Percentiles rank a stretch among this genome's conserved stretches.
phyloP scores from a whole-genome alignment of 2,888 invertebrate genomes.

The Latrodectus elegans region DNA sequence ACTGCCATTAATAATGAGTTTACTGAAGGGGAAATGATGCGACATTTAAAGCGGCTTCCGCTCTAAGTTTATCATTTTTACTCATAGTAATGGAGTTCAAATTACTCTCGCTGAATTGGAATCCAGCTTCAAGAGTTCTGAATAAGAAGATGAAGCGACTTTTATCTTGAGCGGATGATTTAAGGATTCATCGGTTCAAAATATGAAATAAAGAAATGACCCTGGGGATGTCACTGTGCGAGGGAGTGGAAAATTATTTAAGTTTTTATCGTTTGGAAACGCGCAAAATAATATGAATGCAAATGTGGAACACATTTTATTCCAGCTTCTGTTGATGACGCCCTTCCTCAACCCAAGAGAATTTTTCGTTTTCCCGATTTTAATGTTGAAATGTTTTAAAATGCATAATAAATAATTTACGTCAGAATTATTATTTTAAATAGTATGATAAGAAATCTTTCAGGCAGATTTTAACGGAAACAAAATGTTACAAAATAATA shows the following conservation, averaged over 20 bases:
- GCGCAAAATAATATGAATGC: background rate
- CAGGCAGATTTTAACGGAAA: no score
- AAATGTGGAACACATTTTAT: background rate
- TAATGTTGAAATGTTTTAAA: no score
- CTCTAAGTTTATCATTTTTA: constrained; percentile 47
- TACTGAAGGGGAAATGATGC: constrained; percentile 56
- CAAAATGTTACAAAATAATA: no score
- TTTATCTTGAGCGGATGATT: constrained; percentile 41
- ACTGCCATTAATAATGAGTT: constrained; percentile 51
- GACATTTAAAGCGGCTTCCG: constrained; percentile 57
- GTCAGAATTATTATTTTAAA: no score
- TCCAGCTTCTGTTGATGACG: background rate
- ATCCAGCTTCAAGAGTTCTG: constrained; percentile 1
- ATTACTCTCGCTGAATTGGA: constrained; percentile 43
- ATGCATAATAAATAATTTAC: no score
- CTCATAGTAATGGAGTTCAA: constrained; percentile 40
- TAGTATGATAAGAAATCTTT: no score
- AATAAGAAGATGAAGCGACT: constrained; percentile 14
- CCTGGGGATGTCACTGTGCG: background rate
- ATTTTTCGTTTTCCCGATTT: no score
- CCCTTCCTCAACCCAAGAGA: no score
- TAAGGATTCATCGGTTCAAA: constrained; percentile 18
- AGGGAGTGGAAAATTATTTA: constrained; percentile 5
- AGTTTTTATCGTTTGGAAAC: background rate
- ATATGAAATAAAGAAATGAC: background rate